Conservation (phyloP, 2,113 vertebrate species). For the Cyanistes caeruleus region DNA sequence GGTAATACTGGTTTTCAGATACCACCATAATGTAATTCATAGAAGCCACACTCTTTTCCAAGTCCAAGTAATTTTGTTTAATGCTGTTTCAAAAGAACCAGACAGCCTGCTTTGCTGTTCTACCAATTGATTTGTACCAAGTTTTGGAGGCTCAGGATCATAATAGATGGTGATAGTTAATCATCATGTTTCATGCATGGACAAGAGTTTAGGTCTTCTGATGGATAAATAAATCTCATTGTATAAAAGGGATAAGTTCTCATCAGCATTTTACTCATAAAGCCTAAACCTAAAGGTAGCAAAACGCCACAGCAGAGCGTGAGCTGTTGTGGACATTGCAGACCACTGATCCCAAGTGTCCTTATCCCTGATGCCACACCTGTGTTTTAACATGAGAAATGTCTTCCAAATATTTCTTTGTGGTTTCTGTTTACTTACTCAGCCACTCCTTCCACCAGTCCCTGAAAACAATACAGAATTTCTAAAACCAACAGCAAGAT, state of each 20-base stretch:
- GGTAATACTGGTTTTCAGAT: background rate
- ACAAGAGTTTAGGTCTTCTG: background rate
- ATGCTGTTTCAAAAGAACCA: background rate
- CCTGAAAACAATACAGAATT: background rate
- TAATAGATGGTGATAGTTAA: background rate
- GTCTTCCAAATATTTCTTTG: background rate
- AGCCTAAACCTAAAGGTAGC: background rate
- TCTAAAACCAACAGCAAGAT: background rate
- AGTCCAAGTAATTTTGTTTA: background rate
- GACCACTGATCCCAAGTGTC: background rate
- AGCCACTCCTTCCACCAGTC: background rate
- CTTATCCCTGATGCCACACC: background rate
- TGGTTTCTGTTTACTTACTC: background rate
- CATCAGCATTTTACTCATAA: background rate
- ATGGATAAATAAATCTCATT: background rate
- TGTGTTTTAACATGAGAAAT: background rate
- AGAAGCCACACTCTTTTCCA: background rate
- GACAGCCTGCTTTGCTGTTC: background rate
- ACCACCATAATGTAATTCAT: background rate
- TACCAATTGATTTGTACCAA: background rate
- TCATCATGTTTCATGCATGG: background rate
- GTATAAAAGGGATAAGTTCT: background rate
- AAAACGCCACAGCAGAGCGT: accelerated
- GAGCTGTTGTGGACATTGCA: background rate
- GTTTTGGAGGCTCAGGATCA: background rate